These are phyloP conservation scores for Coluber constrictor DNA, from an alignment of 2,797 vertebrate species.

Conservation along the genomic window DNA sequence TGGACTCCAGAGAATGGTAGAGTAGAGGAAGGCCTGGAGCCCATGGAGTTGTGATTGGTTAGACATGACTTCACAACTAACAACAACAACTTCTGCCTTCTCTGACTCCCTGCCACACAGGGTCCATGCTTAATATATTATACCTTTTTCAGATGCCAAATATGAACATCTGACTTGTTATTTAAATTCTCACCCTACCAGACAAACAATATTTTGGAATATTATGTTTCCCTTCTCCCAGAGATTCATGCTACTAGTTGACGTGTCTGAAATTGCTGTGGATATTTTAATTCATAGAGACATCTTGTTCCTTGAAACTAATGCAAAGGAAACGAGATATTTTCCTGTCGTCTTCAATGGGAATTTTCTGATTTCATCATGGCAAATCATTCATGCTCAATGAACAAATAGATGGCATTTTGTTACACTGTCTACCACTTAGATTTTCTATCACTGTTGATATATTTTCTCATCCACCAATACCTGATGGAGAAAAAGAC, in stretches of 20 bases:
- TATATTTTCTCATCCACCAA: conserved; percentile 34
- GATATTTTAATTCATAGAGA: conserved; percentile 41
- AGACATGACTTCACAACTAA: too few species aligned
- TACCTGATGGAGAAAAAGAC: neutral
- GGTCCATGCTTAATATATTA: neutral
- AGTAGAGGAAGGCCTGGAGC: too few species aligned
- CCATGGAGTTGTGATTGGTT: too few species aligned
- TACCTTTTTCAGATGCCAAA: neutral
- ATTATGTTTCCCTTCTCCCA: neutral
- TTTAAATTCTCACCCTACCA: neutral
- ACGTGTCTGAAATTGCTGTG: conserved; percentile 24
- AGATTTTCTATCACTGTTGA: conserved; percentile 42
- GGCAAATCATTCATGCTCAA: conserved; percentile 49
- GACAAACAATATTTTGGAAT: neutral
- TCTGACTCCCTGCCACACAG: neutral
- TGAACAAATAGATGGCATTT: conserved; percentile 47
- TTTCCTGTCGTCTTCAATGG: conserved; percentile 15
- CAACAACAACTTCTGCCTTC: neutral
- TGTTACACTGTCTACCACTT: conserved; percentile 24
- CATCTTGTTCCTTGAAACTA: neutral
- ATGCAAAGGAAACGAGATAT: conserved; percentile 8
- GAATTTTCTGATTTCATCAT: conserved; percentile 43
- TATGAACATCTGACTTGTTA: neutral
- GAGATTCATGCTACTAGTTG: conserved; percentile 4
- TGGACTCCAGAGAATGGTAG: too few species aligned